These are phyloP conservation scores for Heteromyza rotundicornis DNA, from an alignment of 2,888 invertebrate species.

Conservation along the genomic window DNA sequence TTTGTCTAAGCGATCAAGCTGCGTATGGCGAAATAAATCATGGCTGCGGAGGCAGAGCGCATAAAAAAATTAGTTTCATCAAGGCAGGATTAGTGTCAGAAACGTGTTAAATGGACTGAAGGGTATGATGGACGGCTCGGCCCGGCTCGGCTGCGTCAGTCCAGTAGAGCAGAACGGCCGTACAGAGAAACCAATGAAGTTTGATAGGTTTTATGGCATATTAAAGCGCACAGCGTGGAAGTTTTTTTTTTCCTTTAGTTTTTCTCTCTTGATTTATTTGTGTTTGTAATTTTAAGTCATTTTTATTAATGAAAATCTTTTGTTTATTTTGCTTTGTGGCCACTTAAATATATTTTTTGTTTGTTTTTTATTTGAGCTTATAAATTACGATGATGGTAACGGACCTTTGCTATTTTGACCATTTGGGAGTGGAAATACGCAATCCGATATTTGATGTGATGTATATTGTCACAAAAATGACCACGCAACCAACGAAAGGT, in stretches of 20 bases:
- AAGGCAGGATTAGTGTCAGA: constrained; percentile 63
- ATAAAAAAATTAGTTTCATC: constrained; percentile 63
- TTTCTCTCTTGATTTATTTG: constrained; percentile 43
- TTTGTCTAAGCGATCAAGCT: constrained; percentile 52
- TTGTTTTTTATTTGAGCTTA: no score
- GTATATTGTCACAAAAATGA: no score
- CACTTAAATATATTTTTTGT: constrained; percentile 22
- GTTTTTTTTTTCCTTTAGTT: constrained; percentile 24
- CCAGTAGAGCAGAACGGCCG: not conserved
- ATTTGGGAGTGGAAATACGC: no score
- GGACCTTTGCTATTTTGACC: no score
- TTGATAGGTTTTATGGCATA: constrained; percentile 20
- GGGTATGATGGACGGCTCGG: constrained; percentile 57
- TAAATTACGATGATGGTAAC: no score
- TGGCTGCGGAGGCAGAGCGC: constrained; percentile 47
- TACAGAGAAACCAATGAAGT: constrained; percentile 20
- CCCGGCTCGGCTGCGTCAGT: not conserved
- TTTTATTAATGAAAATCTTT: constrained; percentile 55
- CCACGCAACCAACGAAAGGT: no score
- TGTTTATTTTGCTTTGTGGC: constrained; percentile 32
- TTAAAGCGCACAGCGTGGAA: constrained; percentile 16
- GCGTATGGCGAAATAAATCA: constrained; percentile 59
- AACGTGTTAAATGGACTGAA: constrained; percentile 64
- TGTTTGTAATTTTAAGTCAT: constrained; percentile 40
- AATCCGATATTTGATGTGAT: no score